These are phyloP conservation scores for Antheraea mylitta DNA, from an alignment of 1,140 invertebrate species.

Conservation along the genomic window DNA sequence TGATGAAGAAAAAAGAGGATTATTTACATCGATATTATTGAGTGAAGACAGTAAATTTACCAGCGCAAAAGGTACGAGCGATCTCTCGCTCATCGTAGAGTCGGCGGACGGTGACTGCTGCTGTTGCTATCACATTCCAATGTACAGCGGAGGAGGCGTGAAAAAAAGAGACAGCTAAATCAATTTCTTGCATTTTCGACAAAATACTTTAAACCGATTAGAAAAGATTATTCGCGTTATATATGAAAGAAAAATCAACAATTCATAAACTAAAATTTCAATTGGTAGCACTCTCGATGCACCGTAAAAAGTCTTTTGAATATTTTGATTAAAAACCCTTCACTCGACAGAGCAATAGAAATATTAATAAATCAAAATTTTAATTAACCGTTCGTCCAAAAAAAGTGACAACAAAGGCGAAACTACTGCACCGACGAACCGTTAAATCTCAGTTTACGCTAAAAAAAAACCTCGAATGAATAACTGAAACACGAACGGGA, in stretches of 20 bases:
- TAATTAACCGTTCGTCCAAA: constrained; percentile 62
- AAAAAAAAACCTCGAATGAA: constrained; percentile 63
- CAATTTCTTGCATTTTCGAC: background rate
- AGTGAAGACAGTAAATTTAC: constrained; percentile 72
- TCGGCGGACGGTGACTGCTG: constrained; percentile 77
- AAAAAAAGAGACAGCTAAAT: constrained; percentile 46
- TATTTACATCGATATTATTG: constrained; percentile 72
- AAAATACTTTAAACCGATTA: background rate
- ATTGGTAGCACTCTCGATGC: background rate
- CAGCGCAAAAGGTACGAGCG: constrained; percentile 75
- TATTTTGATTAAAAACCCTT: constrained; percentile 56
- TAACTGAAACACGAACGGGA: constrained; percentile 56
- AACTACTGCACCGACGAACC: constrained; percentile 57
- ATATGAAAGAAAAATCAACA: too few species aligned
- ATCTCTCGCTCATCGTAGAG: constrained; percentile 77
- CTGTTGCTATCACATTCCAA: constrained; percentile 65
- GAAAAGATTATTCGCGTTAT: constrained; percentile 1
- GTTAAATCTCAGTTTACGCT: constrained; percentile 68
- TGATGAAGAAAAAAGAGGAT: constrained; percentile 35
- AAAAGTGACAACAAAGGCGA: constrained; percentile 70
- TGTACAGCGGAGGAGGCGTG: constrained; percentile 38
- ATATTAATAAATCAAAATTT: constrained; percentile 72
- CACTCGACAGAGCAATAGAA: constrained; percentile 40
- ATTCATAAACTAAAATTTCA: too few species aligned
- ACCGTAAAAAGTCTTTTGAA: constrained; percentile 21